These are phyloP conservation scores for Lissonota sp. DNA, from an alignment of 2,888 invertebrate species.

Conservation along the genomic window DNA sequence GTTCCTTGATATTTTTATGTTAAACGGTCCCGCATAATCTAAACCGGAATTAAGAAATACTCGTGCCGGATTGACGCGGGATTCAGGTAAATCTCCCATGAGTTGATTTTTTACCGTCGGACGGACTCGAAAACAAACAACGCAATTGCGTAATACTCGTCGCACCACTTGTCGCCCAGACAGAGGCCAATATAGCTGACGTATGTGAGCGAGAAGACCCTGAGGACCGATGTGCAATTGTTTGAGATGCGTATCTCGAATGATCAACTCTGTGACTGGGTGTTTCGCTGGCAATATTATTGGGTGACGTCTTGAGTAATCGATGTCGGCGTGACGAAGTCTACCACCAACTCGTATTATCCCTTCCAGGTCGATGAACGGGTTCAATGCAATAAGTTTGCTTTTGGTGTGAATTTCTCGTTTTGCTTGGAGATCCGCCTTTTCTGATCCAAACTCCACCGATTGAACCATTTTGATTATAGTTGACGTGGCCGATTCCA, in stretches of 20 bases:
- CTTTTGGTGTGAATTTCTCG: constrained; percentile 54
- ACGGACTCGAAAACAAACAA: constrained; percentile 37
- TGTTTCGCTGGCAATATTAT: constrained; percentile 46
- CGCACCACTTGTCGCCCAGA: constrained; percentile 11
- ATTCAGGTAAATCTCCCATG: constrained; percentile 51
- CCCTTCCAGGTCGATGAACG: constrained; percentile 39
- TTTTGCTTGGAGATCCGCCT: neutral
- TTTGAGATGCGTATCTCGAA: constrained; percentile 36
- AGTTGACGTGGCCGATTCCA: neutral
- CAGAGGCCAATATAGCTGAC: constrained; percentile 35
- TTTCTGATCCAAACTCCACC: neutral
- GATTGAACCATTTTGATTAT: constrained; percentile 3
- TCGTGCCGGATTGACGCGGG: constrained; percentile 26
- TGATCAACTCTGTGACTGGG: constrained; percentile 43
- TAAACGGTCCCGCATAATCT: constrained; percentile 52
- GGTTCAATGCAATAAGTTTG: constrained; percentile 40
- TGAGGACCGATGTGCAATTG: constrained; percentile 47
- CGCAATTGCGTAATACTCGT: constrained; percentile 30
- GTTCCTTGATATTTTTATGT: constrained; percentile 31
- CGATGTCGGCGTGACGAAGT: constrained; percentile 38
- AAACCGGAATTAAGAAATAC: constrained; percentile 22
- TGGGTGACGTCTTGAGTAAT: constrained; percentile 39
- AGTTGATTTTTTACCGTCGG: constrained; percentile 27
- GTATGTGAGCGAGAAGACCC: constrained; percentile 21
- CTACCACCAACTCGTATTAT: constrained; percentile 50